Base-by-base conservation (phyloP, 30 jellyfish, hydroid and myxozoan genomes). In the Aurelia aurita complex sp. Pacific region DNA sequence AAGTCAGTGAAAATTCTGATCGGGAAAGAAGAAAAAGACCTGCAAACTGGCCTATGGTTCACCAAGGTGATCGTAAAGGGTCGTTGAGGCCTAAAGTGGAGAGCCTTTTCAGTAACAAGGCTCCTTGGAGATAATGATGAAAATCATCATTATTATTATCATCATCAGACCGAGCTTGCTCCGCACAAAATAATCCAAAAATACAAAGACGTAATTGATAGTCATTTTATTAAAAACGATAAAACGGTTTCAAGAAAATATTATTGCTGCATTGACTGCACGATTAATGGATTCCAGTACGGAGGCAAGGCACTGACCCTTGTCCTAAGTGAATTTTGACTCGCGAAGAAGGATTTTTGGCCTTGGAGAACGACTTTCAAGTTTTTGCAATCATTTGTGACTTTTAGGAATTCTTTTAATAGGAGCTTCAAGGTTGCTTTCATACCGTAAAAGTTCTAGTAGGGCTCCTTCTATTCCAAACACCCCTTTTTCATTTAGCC, bases 1-100 rank as follows among this genome's bases (percentile, higher is more conserved):
- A 42, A 7, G 83, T 13, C 73, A 64, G 43, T 62, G 92, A 82
- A 35, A 83, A 64, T 54, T 59, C 92, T 46, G 92, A 83, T 35
- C 83, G 92, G 4, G 92, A 83, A 12, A 64, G 87, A 29, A 69
- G 92, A 52, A 83, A 83, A 46, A 62, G 92, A 18, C 73, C 85
- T 4, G 92, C 92, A 17, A 83, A 83, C 36, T 83, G 92, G 92
- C 87, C 92, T 0, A 43, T 73, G 46, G 63, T 61, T 12, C 70
- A 64, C 33, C 81, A 74, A 11, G 23, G 81, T 4, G 87, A 73
- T 55, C 71, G 79, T 18, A 67, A 64, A 19, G 81, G 91, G n/a
- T 5, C 75, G 6, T 82, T 83, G n/a, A 62, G 92, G 81, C 87
- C 92, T 15, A 76, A 69, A 60, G 33, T 72, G 16, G 92, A 83